Percentiles rank a stretch among this genome's conserved stretches.
Evolutionary conservation across 2,888 invertebrate species (phyloP).

Genomic region (Margaritifera margaritifera): DNA sequence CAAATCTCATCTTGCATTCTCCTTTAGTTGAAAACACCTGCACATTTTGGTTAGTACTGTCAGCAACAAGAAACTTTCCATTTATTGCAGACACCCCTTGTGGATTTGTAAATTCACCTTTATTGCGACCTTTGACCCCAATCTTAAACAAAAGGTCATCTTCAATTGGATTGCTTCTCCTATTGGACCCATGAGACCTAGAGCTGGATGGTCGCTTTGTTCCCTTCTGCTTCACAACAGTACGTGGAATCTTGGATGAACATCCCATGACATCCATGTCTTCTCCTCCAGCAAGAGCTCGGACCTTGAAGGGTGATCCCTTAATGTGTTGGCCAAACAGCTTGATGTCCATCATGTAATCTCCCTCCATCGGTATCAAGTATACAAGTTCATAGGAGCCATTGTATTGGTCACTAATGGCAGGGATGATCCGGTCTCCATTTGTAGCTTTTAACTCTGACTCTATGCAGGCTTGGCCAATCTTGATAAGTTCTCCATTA

Average conservation of each 20-base stretch:
- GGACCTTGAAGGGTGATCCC: constrained; percentile 73
- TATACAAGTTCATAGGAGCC: constrained; percentile 73
- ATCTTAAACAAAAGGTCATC: constrained; percentile 75
- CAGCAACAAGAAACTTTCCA: constrained; percentile 74
- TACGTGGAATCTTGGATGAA: constrained; percentile 68
- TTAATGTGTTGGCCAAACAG: constrained; percentile 73
- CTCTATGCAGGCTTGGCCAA: constrained; percentile 63
- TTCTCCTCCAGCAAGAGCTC: constrained; percentile 58
- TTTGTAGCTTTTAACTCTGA: constrained; percentile 59
- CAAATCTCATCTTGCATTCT: constrained; percentile 73
- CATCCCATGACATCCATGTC: constrained; percentile 61
- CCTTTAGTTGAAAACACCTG: constrained; percentile 72
- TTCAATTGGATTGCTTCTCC: constrained; percentile 71
- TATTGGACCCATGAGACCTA: constrained; percentile 71
- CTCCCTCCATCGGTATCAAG: constrained; percentile 70
- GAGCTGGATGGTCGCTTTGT: constrained; percentile 72
- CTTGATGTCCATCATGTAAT: constrained; percentile 70
- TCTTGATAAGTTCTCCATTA: constrained; percentile 70
- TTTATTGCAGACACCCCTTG: constrained; percentile 74
- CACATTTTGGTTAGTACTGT: constrained; percentile 75
- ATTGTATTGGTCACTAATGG: constrained; percentile 68
- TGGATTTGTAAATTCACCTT: constrained; percentile 76
- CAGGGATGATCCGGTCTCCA: constrained; percentile 57
- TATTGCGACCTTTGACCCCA: constrained; percentile 74
- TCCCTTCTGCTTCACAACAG: constrained; percentile 71